phyloP scores from a whole-genome alignment of 1,140 invertebrate genomes.

The Schlechtendalia chinensis region DNA sequence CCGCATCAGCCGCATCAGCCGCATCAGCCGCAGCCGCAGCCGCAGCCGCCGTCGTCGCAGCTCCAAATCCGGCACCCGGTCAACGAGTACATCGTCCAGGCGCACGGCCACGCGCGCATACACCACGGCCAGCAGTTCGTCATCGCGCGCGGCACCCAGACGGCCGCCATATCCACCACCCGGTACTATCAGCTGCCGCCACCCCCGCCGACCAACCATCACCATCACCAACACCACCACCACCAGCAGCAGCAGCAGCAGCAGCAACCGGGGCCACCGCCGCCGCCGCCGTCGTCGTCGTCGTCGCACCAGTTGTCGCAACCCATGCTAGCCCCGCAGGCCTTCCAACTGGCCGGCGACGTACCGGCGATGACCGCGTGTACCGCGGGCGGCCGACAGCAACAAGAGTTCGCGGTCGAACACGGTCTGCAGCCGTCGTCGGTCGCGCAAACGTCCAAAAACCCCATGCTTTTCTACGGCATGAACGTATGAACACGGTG shows the following conservation, averaged over 20 bases:
- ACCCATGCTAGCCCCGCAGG: neutral
- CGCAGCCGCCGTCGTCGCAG: constrained; percentile 15
- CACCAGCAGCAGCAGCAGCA: constrained; percentile 43
- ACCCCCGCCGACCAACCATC: neutral
- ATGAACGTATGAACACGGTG: constrained; percentile 24
- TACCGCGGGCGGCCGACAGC: neutral
- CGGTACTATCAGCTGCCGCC: constrained; percentile 53
- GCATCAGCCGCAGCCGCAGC: constrained; percentile 47
- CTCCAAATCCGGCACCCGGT: constrained; percentile 37
- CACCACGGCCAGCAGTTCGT: constrained; percentile 51
- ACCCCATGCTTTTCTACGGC: constrained; percentile 37
- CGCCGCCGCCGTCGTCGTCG: too few relatives aligned
- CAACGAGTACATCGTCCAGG: constrained; percentile 42
- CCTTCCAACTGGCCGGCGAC: neutral
- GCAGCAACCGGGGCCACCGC: constrained; percentile 24
- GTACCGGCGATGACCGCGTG: neutral
- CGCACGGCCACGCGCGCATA: constrained; percentile 40
- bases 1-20: constrained; percentile 26
- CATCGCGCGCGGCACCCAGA: constrained; percentile 48
- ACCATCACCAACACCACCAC: constrained; percentile 47
- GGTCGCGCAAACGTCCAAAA: constrained; percentile 26
- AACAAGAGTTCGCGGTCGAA: constrained; percentile 24
- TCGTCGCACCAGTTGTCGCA: constrained; percentile 35
- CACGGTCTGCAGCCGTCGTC: constrained; percentile 31
- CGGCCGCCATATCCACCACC: constrained; percentile 52